These are phyloP conservation scores for Epicauta chinensis DNA, from an alignment of 1,140 invertebrate species.

Conservation along the genomic window DNA sequence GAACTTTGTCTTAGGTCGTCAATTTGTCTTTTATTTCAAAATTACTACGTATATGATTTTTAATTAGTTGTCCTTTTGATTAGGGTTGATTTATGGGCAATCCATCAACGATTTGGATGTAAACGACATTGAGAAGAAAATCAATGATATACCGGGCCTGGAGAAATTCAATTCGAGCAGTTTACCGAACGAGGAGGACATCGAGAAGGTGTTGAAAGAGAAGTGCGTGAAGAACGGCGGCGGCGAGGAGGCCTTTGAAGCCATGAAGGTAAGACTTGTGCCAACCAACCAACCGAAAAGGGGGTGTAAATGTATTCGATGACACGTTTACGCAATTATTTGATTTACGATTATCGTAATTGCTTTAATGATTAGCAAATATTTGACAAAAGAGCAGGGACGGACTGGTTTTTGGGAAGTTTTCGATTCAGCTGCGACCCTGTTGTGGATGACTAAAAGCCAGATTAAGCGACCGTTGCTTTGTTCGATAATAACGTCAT, in stretches of 20 bases:
- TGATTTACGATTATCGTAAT: too few relatives aligned
- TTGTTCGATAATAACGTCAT: too few relatives aligned
- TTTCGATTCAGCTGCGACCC: too few relatives aligned
- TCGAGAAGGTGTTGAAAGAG: slow-evolving; percentile 25
- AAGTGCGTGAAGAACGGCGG: slow-evolving; percentile 34
- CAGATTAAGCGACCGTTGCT: too few relatives aligned
- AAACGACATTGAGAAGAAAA: neutral
- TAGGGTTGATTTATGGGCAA: neutral
- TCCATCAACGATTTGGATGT: slow-evolving; percentile 4
- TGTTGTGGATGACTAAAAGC: too few relatives aligned
- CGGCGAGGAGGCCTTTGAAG: slow-evolving; percentile 21
- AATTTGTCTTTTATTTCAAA: too few relatives aligned
- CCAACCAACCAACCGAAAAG: neutral
- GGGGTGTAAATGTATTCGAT: neutral
- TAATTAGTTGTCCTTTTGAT: too few relatives aligned
- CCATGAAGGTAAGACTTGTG: slow-evolving; percentile 17
- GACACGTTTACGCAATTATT: neutral
- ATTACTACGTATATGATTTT: too few relatives aligned
- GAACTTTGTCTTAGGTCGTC: too few relatives aligned
- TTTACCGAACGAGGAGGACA: slow-evolving; percentile 19
- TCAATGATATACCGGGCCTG: slow-evolving; percentile 1
- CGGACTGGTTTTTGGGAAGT: too few relatives aligned
- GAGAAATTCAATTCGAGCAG: slow-evolving; percentile 20
- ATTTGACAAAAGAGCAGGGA: too few relatives aligned
- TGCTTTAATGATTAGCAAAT: too few relatives aligned